A percentile compares a stretch with the other conserved stretches of the same genome.
These are phyloP conservation scores for Psococerastis gibbosa DNA, from an alignment of 2,888 invertebrate genomes.

Conservation along the genomic window DNA sequence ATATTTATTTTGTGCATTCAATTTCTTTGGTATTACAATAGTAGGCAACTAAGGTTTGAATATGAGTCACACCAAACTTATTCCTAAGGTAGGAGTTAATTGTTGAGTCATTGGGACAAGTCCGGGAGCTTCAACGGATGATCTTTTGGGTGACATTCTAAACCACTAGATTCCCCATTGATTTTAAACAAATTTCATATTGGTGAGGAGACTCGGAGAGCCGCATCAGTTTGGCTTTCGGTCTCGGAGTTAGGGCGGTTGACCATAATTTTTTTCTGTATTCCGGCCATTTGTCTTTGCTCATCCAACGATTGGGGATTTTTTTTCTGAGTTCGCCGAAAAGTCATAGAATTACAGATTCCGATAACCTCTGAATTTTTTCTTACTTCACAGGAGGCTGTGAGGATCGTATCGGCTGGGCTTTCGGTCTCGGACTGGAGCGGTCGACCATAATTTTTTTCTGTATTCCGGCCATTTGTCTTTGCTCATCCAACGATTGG, in stretches of 20 bases:
- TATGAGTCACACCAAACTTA: too few relatives aligned
- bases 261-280: slow-evolving; percentile 87
- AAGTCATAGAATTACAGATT: too few relatives aligned
- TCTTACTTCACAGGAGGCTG: too few relatives aligned
- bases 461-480: slow-evolving; percentile 84
- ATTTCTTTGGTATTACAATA: too few relatives aligned
- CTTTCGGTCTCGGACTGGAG: slow-evolving; percentile 93
- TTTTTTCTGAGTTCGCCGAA: slow-evolving; percentile 65
- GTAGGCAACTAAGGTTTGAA: too few relatives aligned
- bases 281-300: slow-evolving; percentile 91
- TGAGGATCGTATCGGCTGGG: slow-evolving; percentile 79
- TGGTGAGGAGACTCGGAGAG: slow-evolving; percentile 59
- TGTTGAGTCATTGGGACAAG: too few relatives aligned
- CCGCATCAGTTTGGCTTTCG: slow-evolving; percentile 94
- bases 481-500: slow-evolving; percentile 88
- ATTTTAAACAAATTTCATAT: neutral
- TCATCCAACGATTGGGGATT: slow-evolving; percentile 92
- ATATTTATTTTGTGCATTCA: too few relatives aligned
- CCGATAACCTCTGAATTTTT: neutral
- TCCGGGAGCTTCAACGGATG: too few relatives aligned
- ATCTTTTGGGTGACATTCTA: neutral
- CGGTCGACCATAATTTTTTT: slow-evolving; percentile 91
- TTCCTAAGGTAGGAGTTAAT: too few relatives aligned
- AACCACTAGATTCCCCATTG: neutral
- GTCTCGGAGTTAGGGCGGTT: slow-evolving; percentile 83